Base-by-base conservation (phyloP, 2,888 invertebrate genomes). In the Chromoteleia sp. region DNA sequence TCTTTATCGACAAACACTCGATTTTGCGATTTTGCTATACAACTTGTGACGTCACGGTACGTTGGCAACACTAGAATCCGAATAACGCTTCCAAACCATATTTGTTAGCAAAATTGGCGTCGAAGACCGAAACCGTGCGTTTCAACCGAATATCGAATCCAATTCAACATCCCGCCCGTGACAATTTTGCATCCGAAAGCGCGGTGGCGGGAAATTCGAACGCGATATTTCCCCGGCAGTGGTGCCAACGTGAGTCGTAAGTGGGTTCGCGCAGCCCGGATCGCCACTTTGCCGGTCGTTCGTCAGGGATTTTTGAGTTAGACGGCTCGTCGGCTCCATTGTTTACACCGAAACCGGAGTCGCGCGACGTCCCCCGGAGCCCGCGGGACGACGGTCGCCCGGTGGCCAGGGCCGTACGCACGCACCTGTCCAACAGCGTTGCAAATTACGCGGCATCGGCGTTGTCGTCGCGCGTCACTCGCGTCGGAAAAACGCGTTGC, bases 401-500 rank as follows among this genome's bases (percentile, higher is more conserved):
- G 14, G 15, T 2, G 33, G 1, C 25, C 56, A 70, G 45, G 56
- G 36, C 56, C 56, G 36, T 58, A 48, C 7, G 1, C 52, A 65
- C 45, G 56, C 74, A 65, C 56, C 74, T 30, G 63, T 58, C 25
- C 29, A 17, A 21, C 4, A 25, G 54, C 33, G 29, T 43, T 10
- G 29, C 39, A 7, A 33, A 30, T 19, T 12, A 17, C 29, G 41
- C 8, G 21, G 45, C 50, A 19, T 33, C 19, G 41, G 48, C 15
- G 33, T 50, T 50, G 48, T 43, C 19, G 33, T 45, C 58, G 74
- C 74, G 65, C 65, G 56, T 56, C 65, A 65, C 58, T 59, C 56
- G 68, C 80, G 65, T 52, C 59, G 59, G 74, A 41, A 54, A 65
- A 68, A 52, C 78, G 80, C 80, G 83, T 63, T 76, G 74, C 74